Conservation (phyloP, 1,140 invertebrate species). For the Prorops nasuta region DNA sequence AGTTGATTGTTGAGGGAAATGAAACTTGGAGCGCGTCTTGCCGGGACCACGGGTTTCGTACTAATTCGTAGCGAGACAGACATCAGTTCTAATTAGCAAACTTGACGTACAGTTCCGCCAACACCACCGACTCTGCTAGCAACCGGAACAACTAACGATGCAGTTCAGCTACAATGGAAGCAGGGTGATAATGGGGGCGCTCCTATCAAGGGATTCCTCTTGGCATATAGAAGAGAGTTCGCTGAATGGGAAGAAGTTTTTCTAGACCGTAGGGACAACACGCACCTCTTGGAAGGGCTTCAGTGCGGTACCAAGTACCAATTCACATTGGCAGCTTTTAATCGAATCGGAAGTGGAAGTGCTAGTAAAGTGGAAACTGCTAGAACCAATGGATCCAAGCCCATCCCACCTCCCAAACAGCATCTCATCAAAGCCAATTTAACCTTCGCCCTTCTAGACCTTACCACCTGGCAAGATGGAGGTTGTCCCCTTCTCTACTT, state of each 20-base stretch:
- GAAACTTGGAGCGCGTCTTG: too few species aligned
- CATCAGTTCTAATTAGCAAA: conserved; percentile 25
- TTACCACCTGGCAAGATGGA: conserved; percentile 65
- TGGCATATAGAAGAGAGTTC: conserved; percentile 60
- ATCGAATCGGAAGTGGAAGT: conserved; percentile 59
- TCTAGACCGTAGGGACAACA: conserved; percentile 47
- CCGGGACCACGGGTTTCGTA: background rate
- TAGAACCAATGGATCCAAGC: conserved; percentile 62
- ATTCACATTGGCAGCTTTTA: conserved; percentile 58
- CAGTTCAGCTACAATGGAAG: conserved; percentile 58
- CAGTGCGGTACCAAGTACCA: conserved; percentile 64
- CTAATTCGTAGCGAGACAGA: too few species aligned
- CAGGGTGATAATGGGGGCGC: conserved; percentile 58
- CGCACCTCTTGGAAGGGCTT: conserved; percentile 58
- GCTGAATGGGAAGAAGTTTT: conserved; percentile 62
- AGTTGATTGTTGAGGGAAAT: too few species aligned
- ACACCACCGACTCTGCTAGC: conserved; percentile 53
- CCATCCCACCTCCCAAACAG: conserved; percentile 52
- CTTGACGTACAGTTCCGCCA: conserved; percentile 52
- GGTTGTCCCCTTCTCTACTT: conserved; percentile 67
- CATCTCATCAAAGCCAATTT: conserved; percentile 61
- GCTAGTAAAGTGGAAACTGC: conserved; percentile 56
- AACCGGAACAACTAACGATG: conserved; percentile 51
- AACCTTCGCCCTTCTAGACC: conserved; percentile 63
- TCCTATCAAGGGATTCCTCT: conserved; percentile 58